Base-by-base conservation (phyloP, 2,113 vertebrate genomes). In the Gracilinanus agilis region DNA sequence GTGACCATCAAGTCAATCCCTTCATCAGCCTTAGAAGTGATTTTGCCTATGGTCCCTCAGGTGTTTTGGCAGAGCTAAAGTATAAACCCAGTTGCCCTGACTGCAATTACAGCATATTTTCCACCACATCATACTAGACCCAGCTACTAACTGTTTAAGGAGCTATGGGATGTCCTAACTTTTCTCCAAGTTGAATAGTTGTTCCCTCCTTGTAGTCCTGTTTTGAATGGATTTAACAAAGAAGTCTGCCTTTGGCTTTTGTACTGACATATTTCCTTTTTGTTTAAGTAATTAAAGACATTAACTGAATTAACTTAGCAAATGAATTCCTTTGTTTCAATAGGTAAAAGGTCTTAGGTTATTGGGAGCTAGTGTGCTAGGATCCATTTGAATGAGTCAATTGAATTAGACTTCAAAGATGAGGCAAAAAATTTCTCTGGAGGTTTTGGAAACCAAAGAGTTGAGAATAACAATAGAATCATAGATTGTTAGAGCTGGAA, bases 171-270 rank as follows among this genome's bases (percentile, higher is more conserved):
- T 97, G 95, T 96, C 96, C 96, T 96, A 95, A 97, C 95, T 97
- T 98, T 97, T 90, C 92, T 93, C 96, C 95, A 97, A 97, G 92
- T 98, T 97, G 97, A 96, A 97, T 89, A 92, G 90, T 91, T 89
- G 88, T 92, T 89, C 2, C 24, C 56, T 53, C 93, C 58, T 54
- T 58, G 91, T 40, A 54, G 54, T 89, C 61, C 96, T 94, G 96
- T 95, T 97, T 97, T 96, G 97, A 97, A 97, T 96, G 96, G 95
- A 92, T 96, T 97, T 93, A 97, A 97, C 96, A 97, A 98, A 97
- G 97, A 92, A 96, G 94, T 56, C 55, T 54, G 90, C 54, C 40
- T 93, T 90, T 94, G 95, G 91, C 93, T 98, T 98, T 97, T 97
- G 96, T 97, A 40, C n/a, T 83, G 67, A 40, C 19, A 83, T 83